Base-by-base conservation (phyloP, 1,140 invertebrate genomes). In the Bicyclus anynana region DNA sequence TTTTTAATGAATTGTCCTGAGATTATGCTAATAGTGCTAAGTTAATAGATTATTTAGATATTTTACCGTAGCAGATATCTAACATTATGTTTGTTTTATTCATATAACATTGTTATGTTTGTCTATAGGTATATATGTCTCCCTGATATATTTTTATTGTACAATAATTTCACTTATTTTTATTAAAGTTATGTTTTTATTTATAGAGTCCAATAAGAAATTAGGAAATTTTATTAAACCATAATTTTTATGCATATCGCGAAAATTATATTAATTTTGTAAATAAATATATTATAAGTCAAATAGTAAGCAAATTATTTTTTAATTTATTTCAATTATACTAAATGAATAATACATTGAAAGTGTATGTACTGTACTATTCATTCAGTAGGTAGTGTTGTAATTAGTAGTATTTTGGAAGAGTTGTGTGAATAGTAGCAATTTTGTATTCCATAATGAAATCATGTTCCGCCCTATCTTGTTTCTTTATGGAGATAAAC, bases 41-140 rank as follows among this genome's bases (percentile, higher is more conserved):
- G 52, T 64, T 52, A 51, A 50, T 72, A 69, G 56, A 59, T 74
- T 65, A 67, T 54, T 65, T 65, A 59, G 62, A 65, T 67, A 62
- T 69, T 72, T 61, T 65, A 44, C 20, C 16, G 10, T 20, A 20
- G 18, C 10, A 59, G 63, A 27, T 14, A 64, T 14, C 37, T 62
- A 59, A 54, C 54, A 59, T 57, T 69, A 69, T 71, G 73, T 79
- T 77, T 79, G 74, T 84, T 84, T 33, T 33, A 33, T 33, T 23
- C 23, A 23, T 23, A 23, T 23, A 23, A 33, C 62, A 70, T 87
- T 87, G 82, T 87, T 87, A 87, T 82, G 84, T 87, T 87, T 87
- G 80, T 68, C 73, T 61, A 70, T n/a, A n/a, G n/a, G n/a, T n/a
- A n/a, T 69, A 72, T 74, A 75, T 74, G 62, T 77, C 70, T 75